Percentiles rank a stretch among this genome's conserved stretches.
These are phyloP conservation scores for Anthonomus grandis DNA, from an alignment of 1,140 invertebrate species.

Conservation along the genomic window DNA sequence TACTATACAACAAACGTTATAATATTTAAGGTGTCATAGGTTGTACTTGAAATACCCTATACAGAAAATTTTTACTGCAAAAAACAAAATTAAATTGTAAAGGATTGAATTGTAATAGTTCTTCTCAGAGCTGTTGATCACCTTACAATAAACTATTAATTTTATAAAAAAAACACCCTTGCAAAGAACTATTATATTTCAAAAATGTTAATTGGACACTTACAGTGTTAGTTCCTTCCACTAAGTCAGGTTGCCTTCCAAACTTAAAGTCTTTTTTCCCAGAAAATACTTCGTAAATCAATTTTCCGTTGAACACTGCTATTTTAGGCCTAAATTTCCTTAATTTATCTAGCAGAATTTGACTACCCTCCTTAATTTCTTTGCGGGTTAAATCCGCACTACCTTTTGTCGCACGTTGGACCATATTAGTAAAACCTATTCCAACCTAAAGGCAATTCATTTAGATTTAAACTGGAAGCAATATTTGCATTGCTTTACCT, in stretches of 20 bases:
- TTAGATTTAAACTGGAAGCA: neutral
- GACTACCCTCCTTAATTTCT: conserved; percentile 95
- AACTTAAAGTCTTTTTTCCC: conserved; percentile 97
- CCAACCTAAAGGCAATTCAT: conserved; percentile 52
- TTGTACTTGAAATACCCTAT: no score
- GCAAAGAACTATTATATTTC: no score
- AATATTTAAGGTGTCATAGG: no score
- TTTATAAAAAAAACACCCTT: no score
- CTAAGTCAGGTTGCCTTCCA: conserved; percentile 88
- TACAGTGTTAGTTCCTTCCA: conserved; percentile 92
- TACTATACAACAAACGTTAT: no score
- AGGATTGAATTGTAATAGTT: no score
- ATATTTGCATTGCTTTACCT: conserved; percentile 54
- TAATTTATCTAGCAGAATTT: conserved; percentile 87
- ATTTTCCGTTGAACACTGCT: conserved; percentile 96
- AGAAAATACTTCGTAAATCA: conserved; percentile 96
- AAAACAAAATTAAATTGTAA: no score
- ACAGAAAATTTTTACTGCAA: no score
- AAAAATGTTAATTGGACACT: conserved; percentile 53
- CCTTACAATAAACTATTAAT: no score
- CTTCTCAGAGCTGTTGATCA: no score
- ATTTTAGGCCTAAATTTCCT: conserved; percentile 92
- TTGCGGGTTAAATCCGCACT: conserved; percentile 93
- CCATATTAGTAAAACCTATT: conserved; percentile 98
- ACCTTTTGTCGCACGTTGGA: conserved; percentile 89